Evolutionary conservation across 2,888 invertebrate genomes (phyloP), one percentile per base, ranked within the genome.

Genomic region (Agonopterix arenella): DNA sequence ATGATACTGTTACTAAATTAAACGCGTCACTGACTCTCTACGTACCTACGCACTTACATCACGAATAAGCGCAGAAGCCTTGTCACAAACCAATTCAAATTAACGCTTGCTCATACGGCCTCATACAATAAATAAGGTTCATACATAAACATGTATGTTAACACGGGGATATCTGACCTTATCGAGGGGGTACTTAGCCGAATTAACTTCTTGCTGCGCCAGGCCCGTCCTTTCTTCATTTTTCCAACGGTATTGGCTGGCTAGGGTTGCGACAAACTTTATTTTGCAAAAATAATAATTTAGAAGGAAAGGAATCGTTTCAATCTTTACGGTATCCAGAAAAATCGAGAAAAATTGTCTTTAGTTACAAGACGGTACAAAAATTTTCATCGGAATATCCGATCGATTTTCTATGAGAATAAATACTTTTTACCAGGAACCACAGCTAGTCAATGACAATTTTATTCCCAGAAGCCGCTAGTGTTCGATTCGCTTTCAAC

Each of bases 131-230:
- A 40, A 40, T 40, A 40, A n/a, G 40, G 3, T 7, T 66, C 66
- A 70, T 72, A 66, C 68, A 73, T 73, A 72, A 69, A 68, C 65
- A 73, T 73, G 56, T 70, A 69, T 67, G 67, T 63, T 69, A 69
- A 70, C 62, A 59, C 54, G 8, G 52, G 50, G 52, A 62, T 64
- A 66, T 69, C 65, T 66, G 69, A 70, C 72, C 71, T 70, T 65
- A 72, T 70, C 68, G 66, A 62, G 59, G 46, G 50, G 50, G 66
- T 77, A 75, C 76, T 76, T 69, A 70, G 59, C 62, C 51, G 69
- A 73, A 77, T 78, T 78, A 76, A 71, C 75, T 76, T 68, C 58
- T 61, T 59, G 59, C 61, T 61, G 58, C 40, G n/a, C 40, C 10
- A 40, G 48, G 52, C 11, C 60, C 58, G 63, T 58, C 73, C 64